phyloP scores from a whole-genome alignment of 1,140 invertebrate genomes.

The Papilio xuthus region DNA sequence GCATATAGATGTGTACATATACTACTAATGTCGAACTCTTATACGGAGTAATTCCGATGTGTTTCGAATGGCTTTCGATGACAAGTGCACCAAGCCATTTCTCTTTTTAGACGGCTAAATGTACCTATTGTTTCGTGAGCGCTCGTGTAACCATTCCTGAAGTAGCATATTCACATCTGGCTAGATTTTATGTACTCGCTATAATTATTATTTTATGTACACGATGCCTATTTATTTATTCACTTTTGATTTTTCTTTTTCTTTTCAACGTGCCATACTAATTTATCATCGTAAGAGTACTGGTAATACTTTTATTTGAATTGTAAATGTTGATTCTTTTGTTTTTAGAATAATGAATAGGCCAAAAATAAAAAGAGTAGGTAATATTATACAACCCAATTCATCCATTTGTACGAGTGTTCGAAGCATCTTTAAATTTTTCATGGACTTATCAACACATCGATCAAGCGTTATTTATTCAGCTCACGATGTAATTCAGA shows the following conservation, averaged over 20 bases:
- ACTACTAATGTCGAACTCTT: slow-evolving; percentile 61
- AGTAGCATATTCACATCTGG: slow-evolving; percentile 58
- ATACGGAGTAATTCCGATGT: slow-evolving; percentile 70
- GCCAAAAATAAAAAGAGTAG: slow-evolving; percentile 55
- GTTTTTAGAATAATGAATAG: slow-evolving; percentile 54
- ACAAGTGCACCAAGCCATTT: slow-evolving; percentile 74
- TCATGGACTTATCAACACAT: slow-evolving; percentile 73
- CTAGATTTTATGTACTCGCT: slow-evolving; percentile 44
- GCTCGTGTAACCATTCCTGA: slow-evolving; percentile 57
- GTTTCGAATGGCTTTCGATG: slow-evolving; percentile 79
- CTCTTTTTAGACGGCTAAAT: slow-evolving; percentile 76
- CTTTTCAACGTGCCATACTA: slow-evolving; percentile 19
- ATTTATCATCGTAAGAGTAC: slow-evolving; percentile 22
- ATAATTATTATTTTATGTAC: slow-evolving; percentile 14
- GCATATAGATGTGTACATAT: slow-evolving; percentile 53
- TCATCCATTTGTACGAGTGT: slow-evolving; percentile 58
- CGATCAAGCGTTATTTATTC: slow-evolving; percentile 75
- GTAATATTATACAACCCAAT: slow-evolving; percentile 55
- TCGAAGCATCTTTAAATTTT: slow-evolving; percentile 67
- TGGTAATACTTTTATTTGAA: slow-evolving; percentile 46
- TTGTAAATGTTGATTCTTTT: slow-evolving; percentile 58
- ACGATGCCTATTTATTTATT: slow-evolving; percentile 6
- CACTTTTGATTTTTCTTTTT: not conserved
- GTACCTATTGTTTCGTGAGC: slow-evolving; percentile 71
- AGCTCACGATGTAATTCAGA: slow-evolving; percentile 72